Evolutionary conservation across 2,797 vertebrate species (phyloP).

Genomic region (Brachyrhaphis roseni): DNA sequence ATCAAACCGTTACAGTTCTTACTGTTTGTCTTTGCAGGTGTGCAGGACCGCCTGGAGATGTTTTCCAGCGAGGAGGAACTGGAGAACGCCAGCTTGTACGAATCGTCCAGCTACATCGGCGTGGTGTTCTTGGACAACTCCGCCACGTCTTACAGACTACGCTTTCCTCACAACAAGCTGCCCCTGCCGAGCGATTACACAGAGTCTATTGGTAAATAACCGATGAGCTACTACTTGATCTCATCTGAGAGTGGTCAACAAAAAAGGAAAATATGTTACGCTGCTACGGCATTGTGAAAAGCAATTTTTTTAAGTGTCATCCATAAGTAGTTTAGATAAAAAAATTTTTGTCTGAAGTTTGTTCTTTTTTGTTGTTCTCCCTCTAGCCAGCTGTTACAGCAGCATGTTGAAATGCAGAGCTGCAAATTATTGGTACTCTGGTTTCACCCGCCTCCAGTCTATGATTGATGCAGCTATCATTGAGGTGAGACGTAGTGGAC

Average conservation of each 20-base stretch:
- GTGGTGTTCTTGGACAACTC: slow-evolving; percentile 86
- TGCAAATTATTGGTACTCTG: slow-evolving; percentile 90
- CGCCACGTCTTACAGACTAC: slow-evolving; percentile 87
- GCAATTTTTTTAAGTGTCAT: background rate
- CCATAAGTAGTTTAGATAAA: background rate
- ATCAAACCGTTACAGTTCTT: background rate
- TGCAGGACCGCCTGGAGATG: slow-evolving; percentile 77
- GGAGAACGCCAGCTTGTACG: slow-evolving; percentile 85
- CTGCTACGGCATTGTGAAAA: background rate
- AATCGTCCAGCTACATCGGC: slow-evolving; percentile 84
- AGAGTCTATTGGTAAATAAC: slow-evolving; percentile 76
- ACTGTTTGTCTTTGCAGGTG: slow-evolving; percentile 51
- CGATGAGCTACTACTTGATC: background rate
- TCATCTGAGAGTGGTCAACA: background rate
- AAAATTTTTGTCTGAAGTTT: background rate
- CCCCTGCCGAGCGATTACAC: slow-evolving; percentile 81
- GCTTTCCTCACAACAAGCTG: slow-evolving; percentile 83
- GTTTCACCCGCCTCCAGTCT: slow-evolving; percentile 90
- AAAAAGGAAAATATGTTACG: background rate
- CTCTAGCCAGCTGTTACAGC: slow-evolving; percentile 84
- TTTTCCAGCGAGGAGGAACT: slow-evolving; percentile 87
- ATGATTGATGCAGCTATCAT: slow-evolving; percentile 93
- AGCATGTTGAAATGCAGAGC: slow-evolving; percentile 85
- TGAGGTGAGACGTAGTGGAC: slow-evolving; percentile 80
- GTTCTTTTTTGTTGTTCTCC: slow-evolving; percentile 11